Conservation (phyloP, 2,888 invertebrate species). For the Pammene aurita region DNA sequence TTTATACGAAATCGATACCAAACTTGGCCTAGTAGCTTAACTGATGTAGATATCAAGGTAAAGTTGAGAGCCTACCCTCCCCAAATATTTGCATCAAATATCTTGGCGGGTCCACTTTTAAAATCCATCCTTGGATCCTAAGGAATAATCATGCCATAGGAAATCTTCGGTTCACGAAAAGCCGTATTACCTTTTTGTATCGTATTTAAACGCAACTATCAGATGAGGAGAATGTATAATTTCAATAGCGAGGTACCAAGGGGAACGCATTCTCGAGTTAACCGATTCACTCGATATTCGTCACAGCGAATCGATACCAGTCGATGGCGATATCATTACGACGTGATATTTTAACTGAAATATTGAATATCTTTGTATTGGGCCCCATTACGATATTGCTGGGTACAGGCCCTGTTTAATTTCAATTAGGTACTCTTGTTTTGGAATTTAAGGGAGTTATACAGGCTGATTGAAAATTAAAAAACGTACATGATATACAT, state of each 20-base stretch:
- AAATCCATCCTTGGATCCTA: no score
- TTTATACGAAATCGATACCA: no score
- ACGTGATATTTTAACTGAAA: constrained; percentile 60
- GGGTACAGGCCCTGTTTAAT: constrained; percentile 61
- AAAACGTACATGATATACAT: neutral
- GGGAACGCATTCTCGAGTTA: constrained; percentile 46
- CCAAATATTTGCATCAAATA: no score
- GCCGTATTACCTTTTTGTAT: no score
- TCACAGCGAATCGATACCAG: constrained; percentile 55
- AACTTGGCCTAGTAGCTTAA: no score
- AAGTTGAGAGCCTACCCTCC: no score
- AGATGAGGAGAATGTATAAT: neutral
- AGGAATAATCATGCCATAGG: no score
- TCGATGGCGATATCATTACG: constrained; percentile 53
- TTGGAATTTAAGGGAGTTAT: constrained; percentile 47
- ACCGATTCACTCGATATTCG: constrained; percentile 51
- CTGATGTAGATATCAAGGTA: no score
- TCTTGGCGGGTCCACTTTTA: no score
- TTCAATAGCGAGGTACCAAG: constrained; percentile 32
- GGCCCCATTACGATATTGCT: constrained; percentile 64
- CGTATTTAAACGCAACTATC: no score
- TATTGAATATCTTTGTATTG: constrained; percentile 52
- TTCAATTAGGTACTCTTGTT: constrained; percentile 66
- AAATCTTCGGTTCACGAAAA: no score
- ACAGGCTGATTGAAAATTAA: constrained; percentile 50